Conservation (phyloP, 2,797 vertebrate species). For the Leptoclinus maculatus region DNA sequence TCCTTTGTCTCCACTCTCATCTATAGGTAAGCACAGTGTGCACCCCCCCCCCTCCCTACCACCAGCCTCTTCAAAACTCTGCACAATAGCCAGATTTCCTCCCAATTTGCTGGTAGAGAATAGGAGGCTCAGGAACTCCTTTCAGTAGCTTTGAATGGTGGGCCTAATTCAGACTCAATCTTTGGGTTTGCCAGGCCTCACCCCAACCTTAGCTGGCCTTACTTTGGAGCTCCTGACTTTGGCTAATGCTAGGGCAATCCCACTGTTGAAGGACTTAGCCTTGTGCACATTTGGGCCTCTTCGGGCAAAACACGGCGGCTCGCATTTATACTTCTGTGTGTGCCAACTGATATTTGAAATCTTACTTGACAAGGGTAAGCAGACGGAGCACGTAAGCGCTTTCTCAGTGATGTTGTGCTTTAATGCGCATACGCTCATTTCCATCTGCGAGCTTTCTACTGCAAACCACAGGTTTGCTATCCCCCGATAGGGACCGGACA, state of each 20-base stretch:
- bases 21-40: conserved; percentile 89
- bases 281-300: conserved; percentile 66
- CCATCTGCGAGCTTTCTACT: conserved; percentile 41
- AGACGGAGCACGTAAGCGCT: conserved; percentile 19
- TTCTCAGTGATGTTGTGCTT: conserved; percentile 45
- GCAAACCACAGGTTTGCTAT: conserved; percentile 35
- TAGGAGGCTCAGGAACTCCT: conserved; percentile 88
- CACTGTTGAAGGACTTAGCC: conserved; percentile 70
- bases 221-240: conserved; percentile 92
- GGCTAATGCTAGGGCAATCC: conserved; percentile 91
- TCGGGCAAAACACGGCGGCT: conserved; percentile 46
- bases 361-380: conserved; percentile 24
- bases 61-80: conserved; percentile 88
- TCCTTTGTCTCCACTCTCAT: conserved; percentile 83
- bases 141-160: conserved; percentile 91
- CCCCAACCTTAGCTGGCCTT: conserved; percentile 84
- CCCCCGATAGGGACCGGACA: conserved; percentile 29
- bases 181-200: conserved; percentile 88
- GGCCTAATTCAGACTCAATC: conserved; percentile 92
- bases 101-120: conserved; percentile 91
- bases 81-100: conserved; percentile 94
- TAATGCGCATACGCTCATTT: conserved; percentile 40
- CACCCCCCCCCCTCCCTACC: conserved; percentile 72
- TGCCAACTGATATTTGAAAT: conserved; percentile 53
- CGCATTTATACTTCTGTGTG: conserved; percentile 47